Base-by-base conservation (phyloP, 2,888 invertebrate species). In the Phortica magna region DNA sequence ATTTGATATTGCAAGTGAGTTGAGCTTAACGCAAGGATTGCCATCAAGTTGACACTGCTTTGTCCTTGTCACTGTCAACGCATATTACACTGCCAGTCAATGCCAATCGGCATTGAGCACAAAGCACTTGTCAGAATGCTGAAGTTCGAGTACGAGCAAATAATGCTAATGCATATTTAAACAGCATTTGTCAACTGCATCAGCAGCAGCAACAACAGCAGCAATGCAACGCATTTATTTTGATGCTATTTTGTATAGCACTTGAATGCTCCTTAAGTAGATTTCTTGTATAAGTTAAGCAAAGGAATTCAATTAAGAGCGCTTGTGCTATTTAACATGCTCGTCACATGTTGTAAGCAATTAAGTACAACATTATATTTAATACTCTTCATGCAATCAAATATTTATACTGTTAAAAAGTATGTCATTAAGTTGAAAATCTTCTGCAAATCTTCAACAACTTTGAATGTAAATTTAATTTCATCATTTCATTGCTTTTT, bases 141-240 rank as follows among this genome's bases (percentile, higher is more conserved):
- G 7, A 1, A 7, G 61, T 17, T 61, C 22, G 31, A 31, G 5
- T 31, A 31, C 31, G 31, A 31, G 31, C 31, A 31, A 31, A 48
- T 48, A 48, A 67, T 14, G 19, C 48, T 48, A 71, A 71, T 71
- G 70, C 53, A 71, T 71, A 71, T 71, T 71, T 22, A 31, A 71
- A 22, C 61, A 61, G 61, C 19, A 61, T 61, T 61, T 22, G 19
- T 5, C 22, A 22, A 61, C 19, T 61, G 61, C 31, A 61, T 2
- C 14, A 31, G 31, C 31, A 31, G 31, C 31, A 31, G 31, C 31
- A 31, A 12, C 17, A 17, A n/a, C 14, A 31, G 31, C 31, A 31
- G 31, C 31, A 31, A n/a, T n/a, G 31, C 31, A 31, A 12, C 17
- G n/a, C 55, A 55, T n/a, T 55, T 55, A 14, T 14, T 9, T 55